Conservation (phyloP, 1,140 invertebrate genomes). For the Whitmania pigra region DNA sequence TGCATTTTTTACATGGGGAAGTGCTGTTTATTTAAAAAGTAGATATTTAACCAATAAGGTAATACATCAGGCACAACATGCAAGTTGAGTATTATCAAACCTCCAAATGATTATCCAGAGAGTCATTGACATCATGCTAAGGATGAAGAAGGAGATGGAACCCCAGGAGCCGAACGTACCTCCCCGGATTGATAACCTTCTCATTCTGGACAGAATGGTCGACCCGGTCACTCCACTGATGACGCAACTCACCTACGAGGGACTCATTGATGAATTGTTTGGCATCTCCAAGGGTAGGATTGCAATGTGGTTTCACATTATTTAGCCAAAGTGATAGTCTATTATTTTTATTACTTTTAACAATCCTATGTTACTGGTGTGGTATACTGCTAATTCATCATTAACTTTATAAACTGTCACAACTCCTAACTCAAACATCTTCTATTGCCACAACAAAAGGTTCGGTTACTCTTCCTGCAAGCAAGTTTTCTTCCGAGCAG, state of each 20-base stretch:
- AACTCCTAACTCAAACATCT: not conserved
- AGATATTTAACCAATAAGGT: too few relatives aligned
- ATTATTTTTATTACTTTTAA: constrained; percentile 7
- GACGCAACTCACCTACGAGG: constrained; percentile 93
- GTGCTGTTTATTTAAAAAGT: too few relatives aligned
- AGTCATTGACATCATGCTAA: constrained; percentile 72
- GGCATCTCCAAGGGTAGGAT: constrained; percentile 43
- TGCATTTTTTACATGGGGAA: too few relatives aligned
- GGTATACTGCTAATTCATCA: too few relatives aligned
- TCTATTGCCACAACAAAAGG: not conserved
- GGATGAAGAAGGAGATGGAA: constrained; percentile 58
- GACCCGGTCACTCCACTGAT: constrained; percentile 82
- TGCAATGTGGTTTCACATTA: not conserved
- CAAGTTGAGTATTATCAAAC: too few relatives aligned
- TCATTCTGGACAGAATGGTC: constrained; percentile 73
- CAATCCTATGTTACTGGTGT: too few relatives aligned
- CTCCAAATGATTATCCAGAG: constrained; percentile 40
- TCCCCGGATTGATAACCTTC: constrained; percentile 68
- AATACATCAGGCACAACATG: too few relatives aligned
- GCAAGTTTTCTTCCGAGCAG: not conserved
- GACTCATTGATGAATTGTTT: constrained; percentile 82
- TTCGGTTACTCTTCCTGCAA: not conserved
- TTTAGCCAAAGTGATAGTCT: not conserved
- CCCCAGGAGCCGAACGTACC: constrained; percentile 42
- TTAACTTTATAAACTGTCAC: too few relatives aligned